These are phyloP conservation scores for Nanorana parkeri DNA, from an alignment of 2,113 vertebrate genomes.

Conservation along the genomic window DNA sequence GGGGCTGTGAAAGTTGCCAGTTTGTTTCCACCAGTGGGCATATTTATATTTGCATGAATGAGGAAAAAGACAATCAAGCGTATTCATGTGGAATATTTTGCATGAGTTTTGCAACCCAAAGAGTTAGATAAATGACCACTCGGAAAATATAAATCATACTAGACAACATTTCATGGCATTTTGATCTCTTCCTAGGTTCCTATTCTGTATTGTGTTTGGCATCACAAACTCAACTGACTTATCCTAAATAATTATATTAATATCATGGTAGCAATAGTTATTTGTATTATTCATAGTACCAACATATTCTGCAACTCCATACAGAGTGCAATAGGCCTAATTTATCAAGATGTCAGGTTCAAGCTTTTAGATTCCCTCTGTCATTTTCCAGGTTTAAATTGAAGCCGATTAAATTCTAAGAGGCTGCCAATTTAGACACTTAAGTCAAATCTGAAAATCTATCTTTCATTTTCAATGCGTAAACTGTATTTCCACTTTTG, in stretches of 20 bases:
- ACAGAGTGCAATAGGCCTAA: too few relatives aligned
- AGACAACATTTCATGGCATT: slow-evolving; percentile 43
- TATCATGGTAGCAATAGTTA: neutral
- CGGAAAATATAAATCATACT: slow-evolving; percentile 46
- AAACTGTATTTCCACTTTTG: too few relatives aligned
- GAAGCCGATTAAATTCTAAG: too few relatives aligned
- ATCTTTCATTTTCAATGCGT: too few relatives aligned
- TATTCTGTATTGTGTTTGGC: slow-evolving; percentile 28
- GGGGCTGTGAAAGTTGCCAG: slow-evolving; percentile 10
- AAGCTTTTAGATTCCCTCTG: too few relatives aligned
- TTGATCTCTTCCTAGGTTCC: slow-evolving; percentile 12
- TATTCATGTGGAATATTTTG: slow-evolving; percentile 43
- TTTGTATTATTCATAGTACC: too few relatives aligned
- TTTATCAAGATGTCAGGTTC: too few relatives aligned
- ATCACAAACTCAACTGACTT: neutral
- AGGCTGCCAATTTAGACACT: too few relatives aligned
- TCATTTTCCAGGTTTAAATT: too few relatives aligned
- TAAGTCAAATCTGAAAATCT: too few relatives aligned
- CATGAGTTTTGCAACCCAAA: slow-evolving; percentile 39
- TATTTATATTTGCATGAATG: slow-evolving; percentile 41
- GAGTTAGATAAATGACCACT: slow-evolving; percentile 50
- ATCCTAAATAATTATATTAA: neutral
- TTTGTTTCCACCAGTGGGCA: neutral
- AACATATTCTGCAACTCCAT: too few relatives aligned
- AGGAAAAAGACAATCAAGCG: slow-evolving; percentile 26